Evolutionary conservation across 2,888 invertebrate genomes (phyloP), one percentile per base, ranked within the genome.

Genomic region (Epinotia bilunana): DNA sequence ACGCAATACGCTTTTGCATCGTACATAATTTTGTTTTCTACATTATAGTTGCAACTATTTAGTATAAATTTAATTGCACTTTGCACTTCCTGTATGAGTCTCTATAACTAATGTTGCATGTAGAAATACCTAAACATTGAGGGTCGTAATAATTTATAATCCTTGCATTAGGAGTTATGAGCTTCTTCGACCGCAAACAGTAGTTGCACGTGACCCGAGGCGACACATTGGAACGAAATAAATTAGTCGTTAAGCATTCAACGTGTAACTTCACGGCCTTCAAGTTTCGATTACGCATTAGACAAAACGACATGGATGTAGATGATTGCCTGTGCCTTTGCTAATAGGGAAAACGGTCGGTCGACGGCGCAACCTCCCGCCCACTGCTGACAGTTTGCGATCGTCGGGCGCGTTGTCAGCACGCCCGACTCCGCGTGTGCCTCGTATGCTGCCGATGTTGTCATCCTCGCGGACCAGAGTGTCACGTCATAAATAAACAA

Each of bases 311-410:
- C 83, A 84, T 86, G 82, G 83, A 81, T 84, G 82, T 82, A 79
- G 83, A 86, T 80, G 82, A 82, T 82, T 82, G 84, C 87, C 87
- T 86, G 86, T 88, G 83, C 81, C 84, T 87, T 81, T 83, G 83
- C 88, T 88, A 88, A 88, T 88, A 88, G 84, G 88, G 85, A 89
- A 89, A 90, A 88, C 88, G 82, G 84, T 86, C 84, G 82, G 86
- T 84, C 81, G 82, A 84, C 83, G 83, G 84, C 82, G 84, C 81
- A 80, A 79, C 73, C 80, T 79, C 77, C 79, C 76, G 78, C 73
- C 70, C 73, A 72, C 73, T 75, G 72, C 83, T 85, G 87, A 87
- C 91, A 92, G 93, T 93, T 86, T 81, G 84, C 86, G 84, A 85
- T 83, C 81, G 84, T 83, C 86, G 82, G 82, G 82, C 89, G 87